Evolutionary conservation across 2,797 vertebrate genomes (phyloP), one percentile per base, ranked within the genome.

Genomic region (Heteromormyrus szaboi): DNA sequence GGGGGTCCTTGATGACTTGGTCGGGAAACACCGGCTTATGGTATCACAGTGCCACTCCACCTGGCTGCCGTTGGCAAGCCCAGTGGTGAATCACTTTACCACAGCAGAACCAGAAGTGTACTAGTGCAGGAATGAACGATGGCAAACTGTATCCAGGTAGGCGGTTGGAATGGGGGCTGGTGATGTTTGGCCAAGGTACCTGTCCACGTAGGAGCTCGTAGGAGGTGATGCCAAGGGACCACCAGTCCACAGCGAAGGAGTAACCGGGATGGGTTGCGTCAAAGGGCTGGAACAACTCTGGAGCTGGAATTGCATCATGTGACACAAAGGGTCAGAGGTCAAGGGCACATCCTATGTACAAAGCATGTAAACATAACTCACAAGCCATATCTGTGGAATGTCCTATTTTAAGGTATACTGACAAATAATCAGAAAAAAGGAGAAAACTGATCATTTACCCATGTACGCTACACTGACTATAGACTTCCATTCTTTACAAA

Each of bases 231-330:
- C 99, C 99, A 93, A 99, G 90, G 0, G 99, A 99, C 99, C 99
- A 99, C 99, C 99, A 99, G 95, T 99, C 99, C 37, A 99, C 98
- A 0, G 96, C 96, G 29, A 98, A 99, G 90, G 98, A 97, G 91
- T 99, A 99, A 68, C 97, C 96, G 0, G 95, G 94, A 87, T 98
- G 96, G 89, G 95, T 96, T 76, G 95, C 95, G 87, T 96, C 94
- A 3, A 94, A 95, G 51, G 93, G 94, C 93, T 94, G 96, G 89
- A 99, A 99, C 93, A 99, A 97, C 93, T 99, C 99, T 0, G 99
- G 99, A 54, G 99, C 99, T 99, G 93, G 33, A 48, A 88, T 92
- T 91, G 0, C 91, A 4, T 90, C 48, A 90, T 51, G 87, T 90
- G 48, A 50, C 88, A 88, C 8, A 2, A 84, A 12, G 29, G 44